Base-by-base conservation (phyloP, 1,140 invertebrate genomes). In the Aphaenogaster ashmeadi region DNA sequence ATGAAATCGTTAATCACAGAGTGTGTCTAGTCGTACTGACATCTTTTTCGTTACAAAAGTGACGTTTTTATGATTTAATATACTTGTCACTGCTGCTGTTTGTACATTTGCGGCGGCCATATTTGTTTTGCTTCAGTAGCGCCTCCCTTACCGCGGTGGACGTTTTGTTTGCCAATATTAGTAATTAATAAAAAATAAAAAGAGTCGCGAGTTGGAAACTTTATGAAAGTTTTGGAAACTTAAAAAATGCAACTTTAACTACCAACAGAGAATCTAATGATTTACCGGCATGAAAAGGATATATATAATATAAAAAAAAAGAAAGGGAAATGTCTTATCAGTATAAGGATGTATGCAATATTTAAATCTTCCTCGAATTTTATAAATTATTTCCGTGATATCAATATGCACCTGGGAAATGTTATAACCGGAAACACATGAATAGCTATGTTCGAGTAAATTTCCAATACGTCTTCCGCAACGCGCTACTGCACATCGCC, bases 401-500 rank as follows among this genome's bases (percentile, higher is more conserved):
- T 83, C 67, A 74, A 74, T 83, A 38, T 58, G 50, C 38, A 4
- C 33, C 11, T 47, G 13, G 64, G 41, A 9, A 83, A 60, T 58
- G 27, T 74, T 83, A 58, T 58, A 75, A 75, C 21, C 81, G 58
- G 41, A 67, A 66, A 33, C 13, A 74, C 27, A 38, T 41, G 74
- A 56, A 62, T 78, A 79, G 44, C 33, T 13, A 38, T 38, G 58
- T 66, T 44, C 74, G 36, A 38, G 50, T 44, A 47, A 78, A 77
- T 78, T 80, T 78, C 72, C 75, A 79, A 86, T 80, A 66, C 47
- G 47, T 77, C 75, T 80, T 64, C 74, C 71, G 69, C 60, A 80
- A 80, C 75, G 72, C 62, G 83, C 71, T 33, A 44, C 27, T 79
- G 74, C 47, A 66, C 38, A 11, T 33, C 38, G 47, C 41, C 58